These are phyloP conservation scores for Coracias cyanogaster DNA, from an alignment of 2,797 vertebrate species.

Conservation along the genomic window DNA sequence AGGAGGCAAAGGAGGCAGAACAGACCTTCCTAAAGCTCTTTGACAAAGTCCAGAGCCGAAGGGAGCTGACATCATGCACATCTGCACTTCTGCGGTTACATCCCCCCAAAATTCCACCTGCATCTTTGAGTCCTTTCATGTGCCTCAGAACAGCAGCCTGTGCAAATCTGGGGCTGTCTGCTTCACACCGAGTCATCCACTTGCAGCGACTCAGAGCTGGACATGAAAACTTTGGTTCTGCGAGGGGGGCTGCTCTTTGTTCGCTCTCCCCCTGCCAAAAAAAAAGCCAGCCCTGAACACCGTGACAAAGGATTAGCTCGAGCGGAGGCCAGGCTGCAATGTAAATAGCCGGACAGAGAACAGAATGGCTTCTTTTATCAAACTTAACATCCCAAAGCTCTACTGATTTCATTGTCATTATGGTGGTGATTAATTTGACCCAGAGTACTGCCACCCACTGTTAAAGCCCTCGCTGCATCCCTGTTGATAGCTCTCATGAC, in stretches of 20 bases:
- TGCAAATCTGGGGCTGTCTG: constrained; percentile 11
- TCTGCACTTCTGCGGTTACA: not conserved
- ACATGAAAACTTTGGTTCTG: constrained; percentile 28
- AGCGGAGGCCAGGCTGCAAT: constrained; percentile 27
- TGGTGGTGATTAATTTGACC: constrained; percentile 70
- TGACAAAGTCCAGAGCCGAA: not conserved
- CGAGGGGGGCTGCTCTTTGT: constrained; percentile 29
- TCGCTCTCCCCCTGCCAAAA: not conserved
- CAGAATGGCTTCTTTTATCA: constrained; percentile 65
- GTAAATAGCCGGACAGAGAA: constrained; percentile 54
- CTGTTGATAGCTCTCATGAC: constrained; percentile 65
- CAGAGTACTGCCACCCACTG: constrained; percentile 64
- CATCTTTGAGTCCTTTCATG: not conserved
- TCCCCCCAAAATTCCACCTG: not conserved
- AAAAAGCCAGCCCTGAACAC: not conserved
- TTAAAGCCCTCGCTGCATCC: constrained; percentile 51
- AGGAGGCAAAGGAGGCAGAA: not conserved
- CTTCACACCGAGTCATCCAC: constrained; percentile 46
- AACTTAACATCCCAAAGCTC: constrained; percentile 69
- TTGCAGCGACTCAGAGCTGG: not conserved
- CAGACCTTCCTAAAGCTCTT: not conserved
- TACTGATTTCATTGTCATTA: constrained; percentile 70
- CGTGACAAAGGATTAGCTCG: constrained; percentile 56
- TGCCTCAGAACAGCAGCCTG: constrained; percentile 4
- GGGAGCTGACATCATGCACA: accelerated